A percentile compares a stretch with the other conserved stretches of the same genome.
Evolutionary conservation across 1,140 invertebrate species (phyloP).

Genomic region (Drosophila sturtevanti): DNA sequence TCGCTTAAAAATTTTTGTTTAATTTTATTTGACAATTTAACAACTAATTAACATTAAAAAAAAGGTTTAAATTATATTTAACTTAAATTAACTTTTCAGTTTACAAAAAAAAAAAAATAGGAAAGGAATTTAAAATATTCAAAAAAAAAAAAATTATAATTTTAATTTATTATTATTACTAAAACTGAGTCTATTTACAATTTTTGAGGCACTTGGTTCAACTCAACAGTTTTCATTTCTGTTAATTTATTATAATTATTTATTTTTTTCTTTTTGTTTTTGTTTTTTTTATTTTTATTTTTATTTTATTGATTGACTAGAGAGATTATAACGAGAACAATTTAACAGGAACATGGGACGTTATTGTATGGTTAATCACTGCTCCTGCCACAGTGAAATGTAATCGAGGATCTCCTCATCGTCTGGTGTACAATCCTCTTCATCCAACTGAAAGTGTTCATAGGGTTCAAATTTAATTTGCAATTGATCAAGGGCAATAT

Average conservation of each 20-base stretch:
- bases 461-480: constrained; percentile 86
- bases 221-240: constrained; percentile 35
- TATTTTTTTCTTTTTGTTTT: not conserved
- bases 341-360: not conserved
- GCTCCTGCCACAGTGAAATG: constrained; percentile 93
- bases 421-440: constrained; percentile 89
- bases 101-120: constrained; percentile 31
- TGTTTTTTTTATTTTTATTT: not conserved
- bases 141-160: constrained; percentile 37
- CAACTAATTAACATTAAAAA: constrained; percentile 53
- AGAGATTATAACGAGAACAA: constrained; percentile 60
- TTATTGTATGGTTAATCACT: constrained; percentile 75
- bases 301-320: constrained; percentile 66
- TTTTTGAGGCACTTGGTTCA: constrained; percentile 69
- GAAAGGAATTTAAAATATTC: constrained; percentile 1
- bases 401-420: constrained; percentile 95
- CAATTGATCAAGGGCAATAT: constrained; percentile 53
- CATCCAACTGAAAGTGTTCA: constrained; percentile 88
- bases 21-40: constrained; percentile 35
- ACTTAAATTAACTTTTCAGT: constrained; percentile 25
- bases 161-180: constrained; percentile 5
- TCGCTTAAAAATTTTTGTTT: not conserved
- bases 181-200: constrained; percentile 60
- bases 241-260: no score
- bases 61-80: constrained; percentile 41